phyloP scores from a whole-genome alignment of 2,113 vertebrate genomes.

The Bombycilla garrulus region DNA sequence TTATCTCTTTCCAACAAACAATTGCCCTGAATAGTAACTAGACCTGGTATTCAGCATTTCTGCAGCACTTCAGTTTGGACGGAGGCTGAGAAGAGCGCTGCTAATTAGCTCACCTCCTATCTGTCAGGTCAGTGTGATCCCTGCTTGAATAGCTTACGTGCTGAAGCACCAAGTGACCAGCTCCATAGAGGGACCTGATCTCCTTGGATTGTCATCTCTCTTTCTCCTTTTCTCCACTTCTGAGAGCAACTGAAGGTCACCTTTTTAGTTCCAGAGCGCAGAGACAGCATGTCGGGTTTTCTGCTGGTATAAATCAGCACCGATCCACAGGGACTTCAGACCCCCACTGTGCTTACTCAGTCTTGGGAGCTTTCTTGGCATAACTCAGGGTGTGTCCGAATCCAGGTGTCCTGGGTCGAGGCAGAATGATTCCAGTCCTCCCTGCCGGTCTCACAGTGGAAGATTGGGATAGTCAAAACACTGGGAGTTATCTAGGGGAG shows the following conservation, averaged over 20 bases:
- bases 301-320: background rate
- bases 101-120: background rate
- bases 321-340: background rate
- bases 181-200: background rate
- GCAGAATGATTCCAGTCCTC: background rate
- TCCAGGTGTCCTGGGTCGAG: background rate
- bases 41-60: background rate
- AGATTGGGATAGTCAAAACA: background rate
- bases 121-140: background rate
- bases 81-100: background rate
- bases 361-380: background rate
- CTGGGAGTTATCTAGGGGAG: background rate
- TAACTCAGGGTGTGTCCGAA: rapidly evolving
- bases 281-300: background rate
- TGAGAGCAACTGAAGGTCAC: background rate
- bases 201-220: background rate
- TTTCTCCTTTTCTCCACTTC: background rate
- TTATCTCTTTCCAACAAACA: background rate
- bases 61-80: background rate
- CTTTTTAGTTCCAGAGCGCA: background rate
- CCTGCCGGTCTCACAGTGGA: background rate
- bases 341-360: background rate
- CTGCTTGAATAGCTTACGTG: background rate
- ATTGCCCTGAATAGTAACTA: background rate
- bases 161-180: background rate